These are phyloP conservation scores for Anthopleura sola DNA, from an alignment of 64 coral and sea anemone genomes.

Conservation along the genomic window DNA sequence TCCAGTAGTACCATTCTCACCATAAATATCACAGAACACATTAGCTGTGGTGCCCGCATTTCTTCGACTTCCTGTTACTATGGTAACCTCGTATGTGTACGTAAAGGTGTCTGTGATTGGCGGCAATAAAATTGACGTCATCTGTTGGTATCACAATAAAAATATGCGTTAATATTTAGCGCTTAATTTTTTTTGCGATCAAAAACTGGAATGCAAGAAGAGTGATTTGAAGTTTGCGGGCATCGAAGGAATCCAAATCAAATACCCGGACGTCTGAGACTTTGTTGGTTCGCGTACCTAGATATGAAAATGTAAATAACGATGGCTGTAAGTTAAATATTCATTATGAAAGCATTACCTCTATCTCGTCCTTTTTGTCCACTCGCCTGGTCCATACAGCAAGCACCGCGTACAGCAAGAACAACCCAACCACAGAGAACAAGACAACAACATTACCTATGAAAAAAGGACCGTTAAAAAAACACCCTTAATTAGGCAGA, in stretches of 20 bases:
- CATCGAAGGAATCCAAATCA: no score
- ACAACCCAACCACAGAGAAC: conserved; percentile 46
- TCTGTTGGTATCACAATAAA: neutral
- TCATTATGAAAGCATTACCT: neutral
- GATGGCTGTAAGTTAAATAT: no score
- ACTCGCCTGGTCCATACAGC: conserved; percentile 47
- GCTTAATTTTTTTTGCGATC: no score
- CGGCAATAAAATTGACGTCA: neutral
- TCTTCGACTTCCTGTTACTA: conserved; percentile 56
- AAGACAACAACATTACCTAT: conserved; percentile 58
- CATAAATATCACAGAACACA: conserved; percentile 50
- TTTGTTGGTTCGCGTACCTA: no score
- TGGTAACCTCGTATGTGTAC: conserved; percentile 48
- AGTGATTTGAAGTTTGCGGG: no score
- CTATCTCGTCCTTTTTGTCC: conserved; percentile 48
- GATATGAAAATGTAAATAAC: no score
- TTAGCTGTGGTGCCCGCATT: conserved; percentile 34
- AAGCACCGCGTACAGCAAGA: conserved; percentile 44
- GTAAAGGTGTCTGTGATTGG: neutral
- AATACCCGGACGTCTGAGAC: no score
- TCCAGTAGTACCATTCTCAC: conserved; percentile 2
- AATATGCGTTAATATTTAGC: no score
- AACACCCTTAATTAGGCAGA: no score
- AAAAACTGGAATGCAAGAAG: no score
- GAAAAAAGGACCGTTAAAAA: no score